phyloP scores from a whole-genome alignment of 2,113 vertebrate species.

The Promerops cafer region DNA sequence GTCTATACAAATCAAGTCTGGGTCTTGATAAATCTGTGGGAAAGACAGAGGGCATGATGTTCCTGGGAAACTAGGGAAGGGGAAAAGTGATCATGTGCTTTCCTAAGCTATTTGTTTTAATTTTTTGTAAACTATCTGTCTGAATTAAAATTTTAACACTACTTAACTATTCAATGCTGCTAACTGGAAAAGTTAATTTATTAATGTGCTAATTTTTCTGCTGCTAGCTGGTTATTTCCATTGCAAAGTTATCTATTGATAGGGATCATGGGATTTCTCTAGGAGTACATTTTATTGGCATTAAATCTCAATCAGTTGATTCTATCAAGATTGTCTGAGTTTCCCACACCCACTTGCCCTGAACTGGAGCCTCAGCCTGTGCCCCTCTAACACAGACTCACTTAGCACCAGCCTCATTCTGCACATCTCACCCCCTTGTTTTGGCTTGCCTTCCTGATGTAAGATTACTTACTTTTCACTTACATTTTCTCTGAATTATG shows the following conservation, averaged over 20 bases:
- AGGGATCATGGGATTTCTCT: neutral
- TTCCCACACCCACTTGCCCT: neutral
- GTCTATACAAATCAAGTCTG: neutral
- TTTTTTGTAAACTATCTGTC: neutral
- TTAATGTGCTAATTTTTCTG: neutral
- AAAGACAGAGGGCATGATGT: neutral
- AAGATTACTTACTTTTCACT: neutral
- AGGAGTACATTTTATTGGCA: neutral
- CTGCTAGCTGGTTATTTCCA: neutral
- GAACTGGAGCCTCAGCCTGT: neutral
- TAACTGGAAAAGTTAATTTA: neutral
- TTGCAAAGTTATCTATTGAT: neutral
- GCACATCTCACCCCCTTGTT: neutral
- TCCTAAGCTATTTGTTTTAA: neutral
- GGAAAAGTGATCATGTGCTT: neutral
- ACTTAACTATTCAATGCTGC: neutral
- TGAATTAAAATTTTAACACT: neutral
- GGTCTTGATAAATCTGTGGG: neutral
- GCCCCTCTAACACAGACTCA: accelerated
- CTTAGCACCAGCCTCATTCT: neutral
- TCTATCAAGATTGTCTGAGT: neutral
- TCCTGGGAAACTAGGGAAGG: neutral
- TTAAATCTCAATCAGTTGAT: neutral
- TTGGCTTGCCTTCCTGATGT: neutral
- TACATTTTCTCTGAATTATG: neutral